These are phyloP conservation scores for Elgonia sp. DNA, from an alignment of 2,888 invertebrate species.

Conservation along the genomic window DNA sequence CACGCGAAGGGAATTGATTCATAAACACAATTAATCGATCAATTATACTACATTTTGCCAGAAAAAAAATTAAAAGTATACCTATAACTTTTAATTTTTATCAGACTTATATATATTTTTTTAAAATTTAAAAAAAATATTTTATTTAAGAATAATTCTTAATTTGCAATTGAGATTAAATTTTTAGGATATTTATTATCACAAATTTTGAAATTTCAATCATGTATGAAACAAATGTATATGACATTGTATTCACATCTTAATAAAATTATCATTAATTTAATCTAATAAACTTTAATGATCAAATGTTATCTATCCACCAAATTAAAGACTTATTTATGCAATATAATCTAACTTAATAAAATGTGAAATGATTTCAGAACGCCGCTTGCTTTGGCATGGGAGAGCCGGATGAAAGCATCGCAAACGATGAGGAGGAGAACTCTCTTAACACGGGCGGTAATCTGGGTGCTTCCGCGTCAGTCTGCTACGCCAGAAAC, in stretches of 20 bases:
- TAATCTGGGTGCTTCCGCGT: slow-evolving; percentile 84
- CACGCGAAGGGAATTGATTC: slow-evolving; percentile 47
- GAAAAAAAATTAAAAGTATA: neutral
- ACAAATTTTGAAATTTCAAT: too few relatives aligned
- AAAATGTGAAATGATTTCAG: slow-evolving; percentile 78
- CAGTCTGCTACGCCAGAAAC: slow-evolving; percentile 89
- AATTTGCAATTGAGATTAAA: too few relatives aligned
- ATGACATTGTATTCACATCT: too few relatives aligned
- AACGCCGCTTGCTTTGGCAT: slow-evolving; percentile 87
- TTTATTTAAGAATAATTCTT: too few relatives aligned
- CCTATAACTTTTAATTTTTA: neutral
- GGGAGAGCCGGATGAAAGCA: slow-evolving; percentile 86
- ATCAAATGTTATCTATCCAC: neutral
- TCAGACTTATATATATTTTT: too few relatives aligned
- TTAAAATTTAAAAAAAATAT: too few relatives aligned
- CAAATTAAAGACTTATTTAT: slow-evolving; percentile 6
- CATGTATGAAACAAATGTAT: too few relatives aligned
- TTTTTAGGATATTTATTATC: too few relatives aligned
- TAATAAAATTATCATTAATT: neutral
- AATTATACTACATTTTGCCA: neutral
- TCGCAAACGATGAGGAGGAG: slow-evolving; percentile 84
- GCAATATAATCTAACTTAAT: neutral
- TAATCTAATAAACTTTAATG: too few relatives aligned
- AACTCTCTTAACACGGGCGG: slow-evolving; percentile 82
- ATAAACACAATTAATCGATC: slow-evolving; percentile 26